A percentile compares a stretch with the other conserved stretches of the same genome.
Evolutionary conservation across 1,140 invertebrate species (phyloP).

Genomic region (Ostrea edulis): DNA sequence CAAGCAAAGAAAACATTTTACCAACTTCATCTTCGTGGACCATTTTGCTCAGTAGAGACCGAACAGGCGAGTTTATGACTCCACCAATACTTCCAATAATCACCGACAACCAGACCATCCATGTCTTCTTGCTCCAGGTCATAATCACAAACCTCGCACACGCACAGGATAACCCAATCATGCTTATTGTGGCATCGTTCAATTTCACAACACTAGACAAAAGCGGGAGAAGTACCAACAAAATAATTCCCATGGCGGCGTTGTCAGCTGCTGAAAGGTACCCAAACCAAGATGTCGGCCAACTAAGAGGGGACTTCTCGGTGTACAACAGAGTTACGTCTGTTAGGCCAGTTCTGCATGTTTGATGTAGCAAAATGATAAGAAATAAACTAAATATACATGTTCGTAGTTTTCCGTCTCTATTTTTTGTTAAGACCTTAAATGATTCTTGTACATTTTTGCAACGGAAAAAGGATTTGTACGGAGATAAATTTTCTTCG

Average conservation of each 20-base stretch:
- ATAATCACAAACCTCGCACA: slow-evolving; percentile 59
- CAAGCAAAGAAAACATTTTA: slow-evolving; percentile 65
- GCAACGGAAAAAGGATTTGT: slow-evolving; percentile 57
- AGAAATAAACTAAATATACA: slow-evolving; percentile 61
- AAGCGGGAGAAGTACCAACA: slow-evolving; percentile 67
- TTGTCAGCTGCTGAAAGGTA: slow-evolving; percentile 73
- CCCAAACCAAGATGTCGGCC: slow-evolving; percentile 73
- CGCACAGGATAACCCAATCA: slow-evolving; percentile 64
- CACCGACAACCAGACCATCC: slow-evolving; percentile 66
- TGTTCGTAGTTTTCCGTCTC: slow-evolving; percentile 56
- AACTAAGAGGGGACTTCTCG: slow-evolving; percentile 66
- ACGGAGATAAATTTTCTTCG: slow-evolving; percentile 60
- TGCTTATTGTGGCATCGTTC: slow-evolving; percentile 61
- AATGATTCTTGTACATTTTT: slow-evolving; percentile 64
- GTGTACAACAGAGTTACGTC: slow-evolving; percentile 66
- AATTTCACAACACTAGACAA: slow-evolving; percentile 60
- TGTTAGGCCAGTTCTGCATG: slow-evolving; percentile 63
- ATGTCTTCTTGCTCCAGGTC: slow-evolving; percentile 60
- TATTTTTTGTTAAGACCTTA: slow-evolving; percentile 59
- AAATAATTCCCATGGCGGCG: slow-evolving; percentile 67
- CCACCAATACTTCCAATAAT: slow-evolving; percentile 59
- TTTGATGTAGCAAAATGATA: slow-evolving; percentile 63
- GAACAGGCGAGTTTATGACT: slow-evolving; percentile 64
- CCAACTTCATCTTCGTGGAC: slow-evolving; percentile 66
- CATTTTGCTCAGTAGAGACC: slow-evolving; percentile 67